phyloP scores from a whole-genome alignment of 92 coral and sea anemone genomes.

The Nematostella vectensis region DNA sequence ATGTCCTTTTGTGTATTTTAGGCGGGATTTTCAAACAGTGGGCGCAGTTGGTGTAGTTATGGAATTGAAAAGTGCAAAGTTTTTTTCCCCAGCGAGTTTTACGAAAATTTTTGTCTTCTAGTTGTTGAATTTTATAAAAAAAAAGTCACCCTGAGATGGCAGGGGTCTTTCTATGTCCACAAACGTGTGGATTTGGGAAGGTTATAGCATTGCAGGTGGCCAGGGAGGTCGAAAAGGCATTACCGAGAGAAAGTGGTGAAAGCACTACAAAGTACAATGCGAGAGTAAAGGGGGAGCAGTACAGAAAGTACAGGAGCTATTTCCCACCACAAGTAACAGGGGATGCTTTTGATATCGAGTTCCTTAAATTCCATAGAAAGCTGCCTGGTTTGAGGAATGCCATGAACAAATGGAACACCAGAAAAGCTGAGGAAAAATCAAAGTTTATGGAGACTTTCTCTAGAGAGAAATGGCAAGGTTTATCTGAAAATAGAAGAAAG shows the following conservation, averaged over 20 bases:
- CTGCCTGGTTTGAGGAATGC: conserved; percentile 34
- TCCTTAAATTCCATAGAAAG: conserved; percentile 28
- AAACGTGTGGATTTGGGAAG: no score
- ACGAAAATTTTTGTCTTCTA: conserved; percentile 2
- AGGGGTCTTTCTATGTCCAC: no score
- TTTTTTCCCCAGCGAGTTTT: background rate
- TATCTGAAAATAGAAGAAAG: conserved; percentile 10
- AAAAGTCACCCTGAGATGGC: no score
- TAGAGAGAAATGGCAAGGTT: conserved; percentile 18
- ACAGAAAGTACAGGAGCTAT: conserved; percentile 13
- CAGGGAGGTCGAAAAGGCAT: no score
- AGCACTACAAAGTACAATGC: conserved; percentile 30
- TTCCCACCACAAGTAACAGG: no score
- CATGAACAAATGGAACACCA: conserved; percentile 36
- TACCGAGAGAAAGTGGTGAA: conserved; percentile 35
- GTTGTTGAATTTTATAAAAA: no score
- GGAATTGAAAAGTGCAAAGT: conserved; percentile 18
- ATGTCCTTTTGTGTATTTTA: no score
- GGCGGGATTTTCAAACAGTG: conserved; percentile 26
- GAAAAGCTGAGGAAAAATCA: conserved; percentile 28
- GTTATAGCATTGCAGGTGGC: no score
- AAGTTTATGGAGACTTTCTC: conserved; percentile 39
- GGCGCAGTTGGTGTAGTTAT: conserved; percentile 20
- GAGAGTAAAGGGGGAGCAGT: conserved; percentile 32
- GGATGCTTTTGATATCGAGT: conserved; percentile 13